Percentiles rank a stretch among this genome's conserved stretches.
Evolutionary conservation across 2,888 invertebrate genomes (phyloP).

Genomic region (Acronicta aceris): DNA sequence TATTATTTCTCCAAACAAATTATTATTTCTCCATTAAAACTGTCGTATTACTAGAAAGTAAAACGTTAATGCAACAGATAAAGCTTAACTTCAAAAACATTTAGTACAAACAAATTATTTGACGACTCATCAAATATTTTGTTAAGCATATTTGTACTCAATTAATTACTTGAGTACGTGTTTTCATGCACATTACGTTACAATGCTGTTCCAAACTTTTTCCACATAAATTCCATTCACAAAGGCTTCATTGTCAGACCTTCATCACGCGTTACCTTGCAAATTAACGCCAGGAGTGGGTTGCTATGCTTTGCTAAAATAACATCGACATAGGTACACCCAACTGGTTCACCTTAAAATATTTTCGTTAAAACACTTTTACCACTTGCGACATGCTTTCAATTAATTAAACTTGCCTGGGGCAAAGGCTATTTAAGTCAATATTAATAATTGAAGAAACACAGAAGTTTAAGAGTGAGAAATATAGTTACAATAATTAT

Average conservation of each 20-base stretch:
- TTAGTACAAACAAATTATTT: slow-evolving; percentile 9
- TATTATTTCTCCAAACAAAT: no score
- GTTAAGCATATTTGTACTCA: slow-evolving; percentile 2
- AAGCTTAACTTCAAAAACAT: no score
- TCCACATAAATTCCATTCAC: slow-evolving; percentile 28
- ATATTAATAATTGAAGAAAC: slow-evolving; percentile 15
- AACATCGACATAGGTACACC: slow-evolving; percentile 35
- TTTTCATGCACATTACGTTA: slow-evolving; percentile 3
- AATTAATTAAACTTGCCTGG: slow-evolving; percentile 42
- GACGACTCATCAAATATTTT: slow-evolving; percentile 22
- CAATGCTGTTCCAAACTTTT: slow-evolving; percentile 14
- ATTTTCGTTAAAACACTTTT: slow-evolving; percentile 29
- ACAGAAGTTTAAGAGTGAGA: no score
- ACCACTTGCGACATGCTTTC: slow-evolving; percentile 30
- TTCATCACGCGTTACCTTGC: slow-evolving; percentile 50
- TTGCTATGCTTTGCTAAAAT: slow-evolving; percentile 45
- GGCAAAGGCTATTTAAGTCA: slow-evolving; percentile 18
- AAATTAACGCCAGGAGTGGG: slow-evolving; percentile 46
- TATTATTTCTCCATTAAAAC: not conserved
- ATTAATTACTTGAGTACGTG: slow-evolving; percentile 8
- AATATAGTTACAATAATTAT: no score
- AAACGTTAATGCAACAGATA: no score
- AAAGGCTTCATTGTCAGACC: slow-evolving; percentile 51
- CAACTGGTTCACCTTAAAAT: slow-evolving; percentile 47
- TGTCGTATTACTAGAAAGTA: no score